Conservation (phyloP, 2,888 invertebrate genomes). For the Amphipyra berbera region DNA sequence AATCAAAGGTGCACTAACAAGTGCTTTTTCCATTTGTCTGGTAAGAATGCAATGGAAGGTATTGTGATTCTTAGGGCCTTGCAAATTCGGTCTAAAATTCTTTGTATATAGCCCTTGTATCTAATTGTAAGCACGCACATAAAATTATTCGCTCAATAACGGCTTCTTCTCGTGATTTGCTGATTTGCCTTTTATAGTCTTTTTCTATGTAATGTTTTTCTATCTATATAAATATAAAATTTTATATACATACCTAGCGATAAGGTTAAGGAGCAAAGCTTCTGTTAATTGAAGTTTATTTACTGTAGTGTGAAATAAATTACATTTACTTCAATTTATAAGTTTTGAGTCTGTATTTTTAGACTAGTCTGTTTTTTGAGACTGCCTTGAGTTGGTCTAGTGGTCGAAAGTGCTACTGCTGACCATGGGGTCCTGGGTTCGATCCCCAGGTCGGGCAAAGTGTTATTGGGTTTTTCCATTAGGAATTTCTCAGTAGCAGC, state of each 20-base stretch:
- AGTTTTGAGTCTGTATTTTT: slow-evolving; percentile 42
- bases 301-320: slow-evolving; percentile 56
- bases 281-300: slow-evolving; percentile 72
- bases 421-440: too few relatives aligned
- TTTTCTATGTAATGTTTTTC: slow-evolving; percentile 76
- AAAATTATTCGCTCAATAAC: slow-evolving; percentile 77
- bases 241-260: slow-evolving; percentile 74
- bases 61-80: slow-evolving; percentile 66
- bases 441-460: too few relatives aligned
- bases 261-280: slow-evolving; percentile 81
- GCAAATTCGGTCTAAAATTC: slow-evolving; percentile 68
- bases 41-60: slow-evolving; percentile 25
- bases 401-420: too few relatives aligned
- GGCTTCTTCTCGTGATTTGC: slow-evolving; percentile 87
- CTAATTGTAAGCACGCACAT: slow-evolving; percentile 81
- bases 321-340: slow-evolving; percentile 47
- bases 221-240: slow-evolving; percentile 72
- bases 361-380: too few relatives aligned
- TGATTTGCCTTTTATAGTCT: slow-evolving; percentile 83
- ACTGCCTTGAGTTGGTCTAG: too few relatives aligned
- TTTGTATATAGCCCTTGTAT: slow-evolving; percentile 66
- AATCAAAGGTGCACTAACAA: slow-evolving; percentile 19
- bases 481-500: too few relatives aligned
- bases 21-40: slow-evolving; percentile 30
- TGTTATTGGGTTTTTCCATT: too few relatives aligned